These are phyloP conservation scores for Rhogogaster chlorosoma DNA, from an alignment of 2,888 invertebrate genomes.

Conservation along the genomic window DNA sequence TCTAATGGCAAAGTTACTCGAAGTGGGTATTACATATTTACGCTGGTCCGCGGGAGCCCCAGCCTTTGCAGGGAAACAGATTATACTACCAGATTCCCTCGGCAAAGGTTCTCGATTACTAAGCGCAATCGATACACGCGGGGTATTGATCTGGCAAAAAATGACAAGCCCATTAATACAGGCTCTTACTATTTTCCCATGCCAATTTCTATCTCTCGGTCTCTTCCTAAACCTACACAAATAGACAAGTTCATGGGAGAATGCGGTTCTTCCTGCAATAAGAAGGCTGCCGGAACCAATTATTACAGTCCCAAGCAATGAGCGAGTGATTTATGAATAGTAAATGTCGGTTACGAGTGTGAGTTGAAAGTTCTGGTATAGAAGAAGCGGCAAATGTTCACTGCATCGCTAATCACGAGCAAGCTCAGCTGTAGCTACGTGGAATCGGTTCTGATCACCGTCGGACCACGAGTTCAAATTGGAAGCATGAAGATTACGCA, in stretches of 20 bases:
- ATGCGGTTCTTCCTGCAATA: neutral
- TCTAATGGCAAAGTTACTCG: conserved; percentile 50
- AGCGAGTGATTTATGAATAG: conserved; percentile 26
- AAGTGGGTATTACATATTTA: conserved; percentile 50
- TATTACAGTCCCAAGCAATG: conserved; percentile 2
- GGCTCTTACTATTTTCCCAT: neutral
- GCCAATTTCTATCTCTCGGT: neutral
- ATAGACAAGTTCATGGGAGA: neutral
- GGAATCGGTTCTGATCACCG: neutral
- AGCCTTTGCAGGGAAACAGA: conserved; percentile 27
- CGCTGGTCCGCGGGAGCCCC: conserved; percentile 29
- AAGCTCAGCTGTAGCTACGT: neutral
- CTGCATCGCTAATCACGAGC: neutral
- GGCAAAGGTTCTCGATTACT: conserved; percentile 9
- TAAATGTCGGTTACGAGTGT: conserved; percentile 21
- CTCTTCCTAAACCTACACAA: neutral
- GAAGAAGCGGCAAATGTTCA: neutral
- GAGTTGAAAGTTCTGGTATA: neutral
- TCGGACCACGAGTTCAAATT: neutral
- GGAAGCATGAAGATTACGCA: conserved; percentile 1
- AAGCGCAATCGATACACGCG: neutral
- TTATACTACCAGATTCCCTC: conserved; percentile 43
- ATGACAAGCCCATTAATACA: neutral
- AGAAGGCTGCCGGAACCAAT: conserved; percentile 37
- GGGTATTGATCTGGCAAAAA: conserved; percentile 20